phyloP scores from a whole-genome alignment of 1,140 invertebrate species.

The Luehdorfia chinensis region DNA sequence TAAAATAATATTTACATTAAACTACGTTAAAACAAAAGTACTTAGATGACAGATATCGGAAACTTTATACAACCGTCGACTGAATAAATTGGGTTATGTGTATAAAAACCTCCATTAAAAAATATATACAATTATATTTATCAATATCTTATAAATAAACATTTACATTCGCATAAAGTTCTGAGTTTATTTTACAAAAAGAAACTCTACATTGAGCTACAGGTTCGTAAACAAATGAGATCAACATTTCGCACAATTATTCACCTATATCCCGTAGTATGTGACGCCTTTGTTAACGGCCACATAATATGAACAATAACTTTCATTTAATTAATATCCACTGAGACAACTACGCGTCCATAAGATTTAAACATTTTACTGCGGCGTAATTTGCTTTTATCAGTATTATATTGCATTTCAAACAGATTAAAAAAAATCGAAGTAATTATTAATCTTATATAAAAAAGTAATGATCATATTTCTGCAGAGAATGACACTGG shows the following conservation, averaged over 20 bases:
- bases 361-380: background rate
- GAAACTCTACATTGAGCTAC: constrained; percentile 70
- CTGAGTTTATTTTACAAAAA: constrained; percentile 59
- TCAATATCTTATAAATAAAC: constrained; percentile 58
- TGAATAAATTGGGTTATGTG: constrained; percentile 55
- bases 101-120: constrained; percentile 71
- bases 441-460: too few species aligned
- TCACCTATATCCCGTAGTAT: constrained; percentile 30
- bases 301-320: background rate
- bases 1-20: constrained; percentile 61
- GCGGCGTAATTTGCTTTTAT: too few species aligned
- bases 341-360: background rate
- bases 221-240: constrained; percentile 71
- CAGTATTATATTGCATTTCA: too few species aligned
- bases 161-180: constrained; percentile 57
- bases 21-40: constrained; percentile 46
- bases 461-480: too few species aligned
- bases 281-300: constrained; percentile 20
- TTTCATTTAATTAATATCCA: background rate
- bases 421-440: too few species aligned
- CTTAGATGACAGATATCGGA: constrained; percentile 46
- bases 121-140: constrained; percentile 61
- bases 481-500: too few species aligned
- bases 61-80: constrained; percentile 55
- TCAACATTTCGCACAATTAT: constrained; percentile 65